Base-by-base conservation (phyloP, 2,888 invertebrate genomes). In the Sepioteuthis lessoniana region DNA sequence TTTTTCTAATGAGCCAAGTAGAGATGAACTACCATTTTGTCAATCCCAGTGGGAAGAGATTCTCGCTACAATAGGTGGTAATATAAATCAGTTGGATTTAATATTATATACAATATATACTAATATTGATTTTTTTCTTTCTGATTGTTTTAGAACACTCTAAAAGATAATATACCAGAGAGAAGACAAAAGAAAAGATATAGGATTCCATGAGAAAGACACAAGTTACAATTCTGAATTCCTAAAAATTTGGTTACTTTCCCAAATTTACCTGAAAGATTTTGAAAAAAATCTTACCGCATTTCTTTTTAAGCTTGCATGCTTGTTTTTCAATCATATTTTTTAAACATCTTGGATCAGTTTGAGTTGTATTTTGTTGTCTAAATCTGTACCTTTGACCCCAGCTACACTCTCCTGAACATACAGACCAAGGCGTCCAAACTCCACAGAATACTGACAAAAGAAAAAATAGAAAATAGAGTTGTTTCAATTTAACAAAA, bases 371-470 rank as follows among this genome's bases (percentile, higher is more conserved):
- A 91, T 91, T 91, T 4, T 13, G 25, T 19, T 91, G 38, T 38
- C 91, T 38, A 91, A 91, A 91, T 46, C 91, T 91, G 28, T 91
- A 91, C 13, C 46, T 38, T 91, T 38, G 28, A 0, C 91, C 91
- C 28, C 31, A 91, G 91, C 91, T 91, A 38, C 91, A 91, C 1
- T 91, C 38, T 31, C 91, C 91, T 28, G 91, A 42, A 91, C 91
- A 91, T 31, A 91, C 7, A 3, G 91, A 91, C 91, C 91, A 91
- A 19, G 91, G 19, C 7, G 42, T 46, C 91, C 91, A 91, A 91
- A 28, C 0, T 91, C 91, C 91, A 91, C 91, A 91, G 42, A 46
- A 91, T 42, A 91, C 91, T 91, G 91, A 31, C 38, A 91, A 38
- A 42, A 31, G 31, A 4, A 42, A 38, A 91, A 42, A 42, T 7